A percentile compares a stretch with the other conserved stretches of the same genome.
Conservation (phyloP, 2,888 invertebrate species). For the Sarcophaga rosellei region DNA sequence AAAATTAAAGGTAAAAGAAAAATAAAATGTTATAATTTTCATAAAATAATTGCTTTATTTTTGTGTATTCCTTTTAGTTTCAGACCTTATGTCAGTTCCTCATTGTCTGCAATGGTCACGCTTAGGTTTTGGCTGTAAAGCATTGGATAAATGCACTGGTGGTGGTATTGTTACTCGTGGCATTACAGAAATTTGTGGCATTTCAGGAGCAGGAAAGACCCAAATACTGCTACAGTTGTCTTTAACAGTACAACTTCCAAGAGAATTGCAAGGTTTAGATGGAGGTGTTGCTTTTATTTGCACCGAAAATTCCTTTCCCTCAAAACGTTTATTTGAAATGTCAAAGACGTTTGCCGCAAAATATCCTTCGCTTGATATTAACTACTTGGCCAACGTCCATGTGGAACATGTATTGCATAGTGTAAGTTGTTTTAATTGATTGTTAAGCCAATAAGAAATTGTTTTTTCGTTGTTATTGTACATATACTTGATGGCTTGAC, state of each 20-base stretch:
- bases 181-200: slow-evolving; percentile 88
- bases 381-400: slow-evolving; percentile 84
- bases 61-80: slow-evolving; percentile 43
- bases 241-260: slow-evolving; percentile 84
- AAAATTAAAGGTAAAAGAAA: slow-evolving; percentile 48
- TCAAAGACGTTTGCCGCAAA: slow-evolving; percentile 78
- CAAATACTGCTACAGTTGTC: slow-evolving; percentile 88
- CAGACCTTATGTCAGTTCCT: slow-evolving; percentile 71
- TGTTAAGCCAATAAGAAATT: neutral
- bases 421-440: slow-evolving; percentile 70
- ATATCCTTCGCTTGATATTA: slow-evolving; percentile 76
- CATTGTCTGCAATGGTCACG: slow-evolving; percentile 75
- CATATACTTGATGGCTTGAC: neutral
- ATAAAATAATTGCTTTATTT: neutral
- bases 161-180: slow-evolving; percentile 87
- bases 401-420: slow-evolving; percentile 85
- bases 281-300: slow-evolving; percentile 86
- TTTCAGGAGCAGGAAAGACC: slow-evolving; percentile 88
- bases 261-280: slow-evolving; percentile 82
- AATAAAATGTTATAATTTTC: neutral
- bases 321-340: slow-evolving; percentile 85
- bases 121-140: slow-evolving; percentile 82
- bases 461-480: neutral
- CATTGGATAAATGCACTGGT: slow-evolving; percentile 83
- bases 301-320: slow-evolving; percentile 89